These are phyloP conservation scores for Prietella phreatophila DNA, from an alignment of 2,113 vertebrate genomes.

Conservation along the genomic window DNA sequence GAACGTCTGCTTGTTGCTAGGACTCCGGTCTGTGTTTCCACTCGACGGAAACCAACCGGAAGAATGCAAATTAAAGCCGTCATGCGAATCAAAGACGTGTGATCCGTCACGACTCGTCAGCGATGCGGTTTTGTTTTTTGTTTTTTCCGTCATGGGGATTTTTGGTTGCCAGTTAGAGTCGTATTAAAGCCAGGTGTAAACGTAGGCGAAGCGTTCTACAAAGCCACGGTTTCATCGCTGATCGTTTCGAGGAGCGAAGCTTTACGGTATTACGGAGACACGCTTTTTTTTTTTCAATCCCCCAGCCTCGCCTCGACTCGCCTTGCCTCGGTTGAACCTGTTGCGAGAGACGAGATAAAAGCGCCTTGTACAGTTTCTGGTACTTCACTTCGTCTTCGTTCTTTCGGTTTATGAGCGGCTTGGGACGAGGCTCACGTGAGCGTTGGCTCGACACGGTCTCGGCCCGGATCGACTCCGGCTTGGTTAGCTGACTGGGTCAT, in stretches of 20 bases:
- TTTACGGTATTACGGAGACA: conserved; percentile 8
- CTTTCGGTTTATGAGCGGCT: conserved; percentile 29
- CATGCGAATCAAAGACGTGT: no score
- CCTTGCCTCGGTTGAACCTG: conserved; percentile 31
- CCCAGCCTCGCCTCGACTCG: neutral
- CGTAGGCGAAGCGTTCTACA: neutral
- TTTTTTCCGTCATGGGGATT: no score
- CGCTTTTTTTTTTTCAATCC: no score
- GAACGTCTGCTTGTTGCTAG: neutral
- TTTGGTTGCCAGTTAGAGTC: neutral
- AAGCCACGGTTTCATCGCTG: neutral
- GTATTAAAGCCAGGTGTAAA: neutral
- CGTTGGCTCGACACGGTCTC: neutral
- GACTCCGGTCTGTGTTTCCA: neutral
- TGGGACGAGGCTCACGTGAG: neutral
- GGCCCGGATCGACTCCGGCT: neutral
- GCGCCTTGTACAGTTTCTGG: neutral
- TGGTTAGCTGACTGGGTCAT: conserved; percentile 22
- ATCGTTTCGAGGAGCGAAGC: neutral
- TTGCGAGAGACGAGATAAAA: conserved; percentile 25
- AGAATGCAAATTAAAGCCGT: neutral
- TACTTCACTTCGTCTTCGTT: conserved; percentile 7
- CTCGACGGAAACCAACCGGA: neutral
- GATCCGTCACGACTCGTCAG: neutral
- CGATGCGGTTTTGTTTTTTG: neutral